Percentiles rank a stretch among this genome's conserved stretches.
Evolutionary conservation across 2,113 vertebrate genomes (phyloP).

Genomic region (Bostrychus sinensis): DNA sequence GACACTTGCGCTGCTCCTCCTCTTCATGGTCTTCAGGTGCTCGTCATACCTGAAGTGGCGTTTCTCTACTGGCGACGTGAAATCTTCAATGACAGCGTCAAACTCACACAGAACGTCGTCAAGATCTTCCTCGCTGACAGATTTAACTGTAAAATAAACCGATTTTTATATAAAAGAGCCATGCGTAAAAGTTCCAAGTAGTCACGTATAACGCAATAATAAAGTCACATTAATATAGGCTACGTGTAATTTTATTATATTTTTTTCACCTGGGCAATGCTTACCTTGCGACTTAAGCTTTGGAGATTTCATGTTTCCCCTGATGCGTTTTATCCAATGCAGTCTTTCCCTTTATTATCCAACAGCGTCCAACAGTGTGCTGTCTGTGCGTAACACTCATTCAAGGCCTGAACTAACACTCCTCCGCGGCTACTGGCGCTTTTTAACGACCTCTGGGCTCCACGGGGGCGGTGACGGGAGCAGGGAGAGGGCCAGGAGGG

Average conservation of each 20-base stretch:
- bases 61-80: constrained; percentile 88
- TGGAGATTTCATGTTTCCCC: constrained; percentile 77
- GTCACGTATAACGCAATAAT: not conserved
- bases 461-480: constrained; percentile 56
- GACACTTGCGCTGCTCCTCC: constrained; percentile 90
- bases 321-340: constrained; percentile 19
- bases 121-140: constrained; percentile 75
- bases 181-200: not conserved
- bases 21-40: constrained; percentile 90
- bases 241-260: too few relatives aligned
- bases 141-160: constrained; percentile 26
- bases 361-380: constrained; percentile 2
- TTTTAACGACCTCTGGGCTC: constrained; percentile 58
- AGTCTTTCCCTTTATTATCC: not conserved
- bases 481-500: not conserved
- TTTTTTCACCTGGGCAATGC: not conserved
- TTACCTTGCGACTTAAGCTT: constrained; percentile 70
- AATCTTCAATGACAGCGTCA: constrained; percentile 92
- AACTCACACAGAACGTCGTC: constrained; percentile 90
- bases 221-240: not conserved
- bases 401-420: constrained; percentile 9
- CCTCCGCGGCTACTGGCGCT: constrained; percentile 11
- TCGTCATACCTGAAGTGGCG: constrained; percentile 91
- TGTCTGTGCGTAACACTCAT: not conserved
- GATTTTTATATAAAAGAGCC: not conserved